Evolutionary conservation across 2,888 invertebrate species (phyloP).

Genomic region (Drosophila setosimentum): DNA sequence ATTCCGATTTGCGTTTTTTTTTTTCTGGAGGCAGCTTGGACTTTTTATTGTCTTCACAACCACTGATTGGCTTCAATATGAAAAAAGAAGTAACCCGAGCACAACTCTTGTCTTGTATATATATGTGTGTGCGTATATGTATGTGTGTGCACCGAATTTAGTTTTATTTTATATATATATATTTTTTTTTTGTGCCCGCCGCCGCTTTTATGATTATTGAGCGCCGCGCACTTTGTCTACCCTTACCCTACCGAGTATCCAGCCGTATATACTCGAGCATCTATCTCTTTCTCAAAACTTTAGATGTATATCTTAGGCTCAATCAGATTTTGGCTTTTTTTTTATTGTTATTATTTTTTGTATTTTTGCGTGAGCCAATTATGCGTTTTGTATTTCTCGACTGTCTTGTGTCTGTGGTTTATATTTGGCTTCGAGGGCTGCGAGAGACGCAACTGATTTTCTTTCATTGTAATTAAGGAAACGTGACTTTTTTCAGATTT

Average conservation of each 20-base stretch:
- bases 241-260: constrained; percentile 28
- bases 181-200: constrained; percentile 47
- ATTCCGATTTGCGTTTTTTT: constrained; percentile 71
- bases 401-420: constrained; percentile 63
- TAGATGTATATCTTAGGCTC: constrained; percentile 58
- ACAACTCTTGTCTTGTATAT: constrained; percentile 25
- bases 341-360: constrained; percentile 40
- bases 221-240: constrained; percentile 52
- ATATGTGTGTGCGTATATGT: constrained; percentile 20
- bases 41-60: constrained; percentile 74
- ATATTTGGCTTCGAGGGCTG: constrained; percentile 28
- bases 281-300: constrained; percentile 74
- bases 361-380: constrained; percentile 81
- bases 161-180: too few species aligned
- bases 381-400: constrained; percentile 74
- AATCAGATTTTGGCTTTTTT: constrained; percentile 25
- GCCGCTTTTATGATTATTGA: constrained; percentile 76
- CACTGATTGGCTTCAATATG: constrained; percentile 76
- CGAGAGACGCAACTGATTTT: constrained; percentile 57
- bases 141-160: constrained; percentile 57
- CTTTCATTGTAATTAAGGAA: constrained; percentile 78
- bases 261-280: constrained; percentile 6
- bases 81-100: constrained; percentile 55
- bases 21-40: constrained; percentile 35
- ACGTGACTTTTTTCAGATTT: constrained; percentile 78